Evolutionary conservation across 2,888 invertebrate species (phyloP), one percentile per base, ranked within the genome.

Genomic region (Crocallis elinguaria): DNA sequence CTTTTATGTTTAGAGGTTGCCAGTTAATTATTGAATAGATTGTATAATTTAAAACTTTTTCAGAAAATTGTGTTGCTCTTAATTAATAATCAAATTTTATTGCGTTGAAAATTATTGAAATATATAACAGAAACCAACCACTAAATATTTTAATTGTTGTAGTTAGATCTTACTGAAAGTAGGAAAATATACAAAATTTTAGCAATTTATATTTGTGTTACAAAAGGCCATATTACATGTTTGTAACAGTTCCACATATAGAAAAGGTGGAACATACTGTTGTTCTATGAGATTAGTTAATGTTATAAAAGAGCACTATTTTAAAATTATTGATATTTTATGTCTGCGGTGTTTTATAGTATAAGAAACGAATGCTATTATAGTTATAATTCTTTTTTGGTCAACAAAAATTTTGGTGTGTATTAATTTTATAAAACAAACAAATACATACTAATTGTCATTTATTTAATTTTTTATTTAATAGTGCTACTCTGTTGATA

Each of bases 1-100:
- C 84, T 80, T 48, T 51, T 61, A 41, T n/a, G 35, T 49, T 56
- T 12, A 21, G 53, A 36, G 43, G 51, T 58, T 60, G 51, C 42
- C 53, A 53, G 30, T 35, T 8, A 33, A 17, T 14, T 33, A 42
- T 13, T 29, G 7, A 12, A 17, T 14, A n/a, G 12, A 27, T 12
- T 3, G 16, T 13, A 35, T 19, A 50, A 38, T 12, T 41, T 8
- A 7, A 13, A 25, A 14, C 17, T 29, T 3, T 23, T 2, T 27
- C 16, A 42, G 12, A 12, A 33, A 25, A 41, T 27, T 45, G 0
- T 25, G 52, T 67, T 55, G 48, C 38, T 45, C 13, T 44, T 27
- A 35, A 12, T 5, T 27, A 35, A 37, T n/a, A 19, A 9, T 25
- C 12, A 44, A 35, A 35, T 33, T 14, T 36, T 17, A 35, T 44